These are phyloP conservation scores for Microchrysa polita DNA, from an alignment of 2,888 invertebrate genomes.

Conservation along the genomic window DNA sequence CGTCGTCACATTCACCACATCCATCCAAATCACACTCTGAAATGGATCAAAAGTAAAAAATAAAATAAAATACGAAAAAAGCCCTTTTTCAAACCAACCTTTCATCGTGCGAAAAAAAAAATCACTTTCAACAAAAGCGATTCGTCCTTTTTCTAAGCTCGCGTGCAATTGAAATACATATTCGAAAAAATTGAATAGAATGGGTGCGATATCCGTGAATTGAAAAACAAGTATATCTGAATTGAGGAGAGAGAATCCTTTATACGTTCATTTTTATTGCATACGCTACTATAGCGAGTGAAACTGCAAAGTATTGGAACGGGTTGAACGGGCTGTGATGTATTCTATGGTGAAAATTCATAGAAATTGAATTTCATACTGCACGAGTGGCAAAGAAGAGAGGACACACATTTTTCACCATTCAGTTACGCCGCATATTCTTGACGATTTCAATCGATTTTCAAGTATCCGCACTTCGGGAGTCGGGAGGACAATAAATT, in stretches of 20 bases:
- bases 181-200: constrained; percentile 13
- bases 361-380: not conserved
- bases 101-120: constrained; percentile 40
- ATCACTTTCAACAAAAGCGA: constrained; percentile 34
- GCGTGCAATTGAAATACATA: constrained; percentile 28
- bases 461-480: constrained; percentile 26
- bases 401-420: not conserved
- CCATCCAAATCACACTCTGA: constrained; percentile 26
- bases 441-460: constrained; percentile 43
- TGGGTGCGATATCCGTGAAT: constrained; percentile 18
- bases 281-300: not conserved
- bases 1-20: not conserved
- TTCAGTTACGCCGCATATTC: not conserved
- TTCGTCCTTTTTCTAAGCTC: constrained; percentile 20
- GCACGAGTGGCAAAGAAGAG: constrained; percentile 2
- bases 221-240: too few species aligned
- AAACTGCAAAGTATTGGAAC: constrained; percentile 4
- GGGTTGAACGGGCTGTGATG: constrained; percentile 6
- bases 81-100: constrained; percentile 30
- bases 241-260: too few species aligned
- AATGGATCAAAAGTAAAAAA: too few species aligned
- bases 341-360: constrained; percentile 8
- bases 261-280: constrained; percentile 25
- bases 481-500: constrained; percentile 29
- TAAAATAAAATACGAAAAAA: not conserved